Evolutionary conservation across 2,888 invertebrate species (phyloP).

Genomic region (Taphrorychus bicolor): DNA sequence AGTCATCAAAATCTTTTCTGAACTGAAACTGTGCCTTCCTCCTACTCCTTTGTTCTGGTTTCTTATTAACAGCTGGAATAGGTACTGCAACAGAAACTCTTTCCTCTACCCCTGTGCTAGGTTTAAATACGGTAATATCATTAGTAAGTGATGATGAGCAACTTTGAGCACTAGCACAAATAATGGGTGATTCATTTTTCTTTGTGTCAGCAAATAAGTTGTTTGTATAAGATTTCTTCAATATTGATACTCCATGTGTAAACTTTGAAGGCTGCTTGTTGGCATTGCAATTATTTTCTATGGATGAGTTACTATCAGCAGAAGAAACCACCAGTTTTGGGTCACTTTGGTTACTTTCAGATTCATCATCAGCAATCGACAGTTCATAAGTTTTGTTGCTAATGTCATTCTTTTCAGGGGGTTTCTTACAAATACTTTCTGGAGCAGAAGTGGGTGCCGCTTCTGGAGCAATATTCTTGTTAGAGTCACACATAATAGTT

Average conservation of each 20-base stretch:
- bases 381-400: slow-evolving; percentile 54
- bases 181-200: background rate
- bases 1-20: slow-evolving; percentile 58
- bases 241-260: slow-evolving; percentile 60
- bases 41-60: slow-evolving; percentile 52
- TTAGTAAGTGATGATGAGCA: slow-evolving; percentile 3
- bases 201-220: slow-evolving; percentile 10
- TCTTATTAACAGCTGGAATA: slow-evolving; percentile 31
- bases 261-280: slow-evolving; percentile 52
- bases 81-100: slow-evolving; percentile 43
- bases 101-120: slow-evolving; percentile 39
- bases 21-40: slow-evolving; percentile 57
- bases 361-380: slow-evolving; percentile 54
- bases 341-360: slow-evolving; percentile 59
- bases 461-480: background rate
- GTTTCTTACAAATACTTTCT: background rate
- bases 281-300: slow-evolving; percentile 47
- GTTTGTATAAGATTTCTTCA: slow-evolving; percentile 52
- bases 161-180: too few relatives aligned
- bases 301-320: slow-evolving; percentile 46
- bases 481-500: slow-evolving; percentile 67
- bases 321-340: slow-evolving; percentile 53
- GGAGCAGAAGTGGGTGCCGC: background rate
- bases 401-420: slow-evolving; percentile 8
- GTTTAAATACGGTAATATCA: slow-evolving; percentile 39